These are phyloP conservation scores for Bubo blakistoni DNA, from an alignment of 2,113 vertebrate genomes.

Conservation along the genomic window DNA sequence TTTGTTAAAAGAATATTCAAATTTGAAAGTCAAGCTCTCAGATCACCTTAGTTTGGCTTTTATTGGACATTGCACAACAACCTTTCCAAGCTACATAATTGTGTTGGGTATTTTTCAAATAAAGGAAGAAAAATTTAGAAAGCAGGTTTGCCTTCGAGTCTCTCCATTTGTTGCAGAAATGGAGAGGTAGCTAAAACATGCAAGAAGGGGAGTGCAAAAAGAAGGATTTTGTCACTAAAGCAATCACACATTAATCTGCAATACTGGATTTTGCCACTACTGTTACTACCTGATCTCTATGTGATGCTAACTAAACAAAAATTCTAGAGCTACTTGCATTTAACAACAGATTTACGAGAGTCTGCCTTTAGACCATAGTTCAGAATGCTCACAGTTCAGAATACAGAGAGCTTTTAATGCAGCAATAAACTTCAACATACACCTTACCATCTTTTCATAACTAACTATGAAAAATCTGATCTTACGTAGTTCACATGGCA, in stretches of 20 bases:
- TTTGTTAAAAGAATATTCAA: neutral
- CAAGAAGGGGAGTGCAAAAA: neutral
- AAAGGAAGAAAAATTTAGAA: neutral
- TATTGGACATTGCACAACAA: neutral
- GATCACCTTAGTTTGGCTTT: neutral
- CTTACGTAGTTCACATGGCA: neutral
- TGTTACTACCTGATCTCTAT: neutral
- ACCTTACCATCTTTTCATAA: neutral
- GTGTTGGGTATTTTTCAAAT: neutral
- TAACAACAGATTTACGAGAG: neutral
- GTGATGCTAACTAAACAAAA: neutral
- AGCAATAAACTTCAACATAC: neutral
- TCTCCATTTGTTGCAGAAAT: neutral
- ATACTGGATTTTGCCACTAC: neutral
- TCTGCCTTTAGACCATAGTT: neutral
- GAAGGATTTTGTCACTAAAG: neutral
- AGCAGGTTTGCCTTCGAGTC: neutral
- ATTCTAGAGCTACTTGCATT: neutral
- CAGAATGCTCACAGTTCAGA: neutral
- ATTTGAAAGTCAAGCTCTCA: neutral
- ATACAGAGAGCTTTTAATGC: neutral
- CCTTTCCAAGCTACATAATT: neutral
- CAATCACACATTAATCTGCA: neutral
- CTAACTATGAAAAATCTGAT: neutral
- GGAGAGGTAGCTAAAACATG: neutral